Evolutionary conservation across 2,113 vertebrate genomes (phyloP).

Genomic region (Bambusicola thoracicus): DNA sequence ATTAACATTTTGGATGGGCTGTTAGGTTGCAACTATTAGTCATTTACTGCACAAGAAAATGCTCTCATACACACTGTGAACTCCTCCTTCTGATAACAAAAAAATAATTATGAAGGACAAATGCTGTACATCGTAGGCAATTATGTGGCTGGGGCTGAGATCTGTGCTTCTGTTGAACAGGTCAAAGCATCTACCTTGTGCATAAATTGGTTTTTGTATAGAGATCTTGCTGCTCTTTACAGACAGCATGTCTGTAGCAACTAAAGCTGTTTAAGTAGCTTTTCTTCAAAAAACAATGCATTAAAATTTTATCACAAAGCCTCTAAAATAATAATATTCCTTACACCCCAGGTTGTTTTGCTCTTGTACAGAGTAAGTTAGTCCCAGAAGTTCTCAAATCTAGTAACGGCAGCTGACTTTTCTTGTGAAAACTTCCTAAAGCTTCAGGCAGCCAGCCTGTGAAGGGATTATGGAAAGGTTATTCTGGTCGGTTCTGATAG

Average conservation of each 20-base stretch:
- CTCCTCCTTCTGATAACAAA: not conserved
- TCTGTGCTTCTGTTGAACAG: not conserved
- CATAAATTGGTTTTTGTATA: not conserved
- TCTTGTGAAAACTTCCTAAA: not conserved
- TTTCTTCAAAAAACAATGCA: not conserved
- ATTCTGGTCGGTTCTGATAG: not conserved
- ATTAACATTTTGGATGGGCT: not conserved
- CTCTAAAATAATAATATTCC: not conserved
- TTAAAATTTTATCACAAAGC: not conserved
- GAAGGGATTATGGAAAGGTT: not conserved
- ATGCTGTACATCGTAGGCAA: not conserved
- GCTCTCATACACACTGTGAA: fast-evolving
- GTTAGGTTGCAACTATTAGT: not conserved
- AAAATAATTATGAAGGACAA: not conserved
- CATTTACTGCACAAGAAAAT: not conserved
- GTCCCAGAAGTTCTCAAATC: not conserved
- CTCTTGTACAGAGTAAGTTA: not conserved
- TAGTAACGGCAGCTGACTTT: not conserved
- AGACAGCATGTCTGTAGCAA: too few relatives aligned
- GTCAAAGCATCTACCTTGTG: not conserved
- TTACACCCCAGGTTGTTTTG: not conserved
- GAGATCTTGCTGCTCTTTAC: not conserved
- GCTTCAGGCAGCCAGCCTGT: not conserved
- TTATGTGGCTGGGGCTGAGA: not conserved
- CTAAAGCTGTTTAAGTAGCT: not conserved